phyloP scores from a whole-genome alignment of 1,140 invertebrate species.

The Platorchestia sp. region DNA sequence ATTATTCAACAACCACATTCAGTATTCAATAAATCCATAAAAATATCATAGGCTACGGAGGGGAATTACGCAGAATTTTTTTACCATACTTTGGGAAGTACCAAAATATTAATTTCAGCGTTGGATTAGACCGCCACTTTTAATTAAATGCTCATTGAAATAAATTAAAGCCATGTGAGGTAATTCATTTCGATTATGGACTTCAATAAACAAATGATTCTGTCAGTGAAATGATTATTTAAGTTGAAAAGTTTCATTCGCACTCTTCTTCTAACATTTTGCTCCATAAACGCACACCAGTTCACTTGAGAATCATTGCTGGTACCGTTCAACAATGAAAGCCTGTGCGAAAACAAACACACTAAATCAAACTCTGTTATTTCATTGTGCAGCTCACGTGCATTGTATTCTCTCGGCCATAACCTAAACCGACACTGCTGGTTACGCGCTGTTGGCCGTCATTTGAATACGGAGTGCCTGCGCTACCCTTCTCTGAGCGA shows the following conservation, averaged over 20 bases:
- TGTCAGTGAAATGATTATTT: neutral
- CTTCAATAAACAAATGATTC: too few relatives aligned
- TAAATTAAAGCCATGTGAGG: too few relatives aligned
- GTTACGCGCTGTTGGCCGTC: conserved; percentile 30
- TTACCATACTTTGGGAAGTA: too few relatives aligned
- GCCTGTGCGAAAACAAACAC: neutral
- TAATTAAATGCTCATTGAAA: too few relatives aligned
- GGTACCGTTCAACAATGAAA: neutral
- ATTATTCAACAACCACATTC: too few relatives aligned
- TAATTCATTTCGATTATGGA: too few relatives aligned
- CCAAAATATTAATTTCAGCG: too few relatives aligned
- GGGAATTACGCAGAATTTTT: too few relatives aligned
- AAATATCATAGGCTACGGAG: too few relatives aligned
- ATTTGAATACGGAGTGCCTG: conserved; percentile 21
- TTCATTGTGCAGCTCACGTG: neutral
- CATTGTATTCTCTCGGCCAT: neutral
- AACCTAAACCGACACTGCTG: neutral
- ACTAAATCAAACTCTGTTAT: neutral
- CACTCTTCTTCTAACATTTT: neutral
- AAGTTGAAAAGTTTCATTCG: neutral
- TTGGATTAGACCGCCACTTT: too few relatives aligned
- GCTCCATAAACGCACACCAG: neutral
- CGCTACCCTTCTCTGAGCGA: neutral
- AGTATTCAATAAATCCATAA: too few relatives aligned
- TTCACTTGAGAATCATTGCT: neutral